Percentiles rank a stretch among this genome's conserved stretches.
Evolutionary conservation across 2,113 vertebrate genomes (phyloP).

Genomic region (Gobius niger): DNA sequence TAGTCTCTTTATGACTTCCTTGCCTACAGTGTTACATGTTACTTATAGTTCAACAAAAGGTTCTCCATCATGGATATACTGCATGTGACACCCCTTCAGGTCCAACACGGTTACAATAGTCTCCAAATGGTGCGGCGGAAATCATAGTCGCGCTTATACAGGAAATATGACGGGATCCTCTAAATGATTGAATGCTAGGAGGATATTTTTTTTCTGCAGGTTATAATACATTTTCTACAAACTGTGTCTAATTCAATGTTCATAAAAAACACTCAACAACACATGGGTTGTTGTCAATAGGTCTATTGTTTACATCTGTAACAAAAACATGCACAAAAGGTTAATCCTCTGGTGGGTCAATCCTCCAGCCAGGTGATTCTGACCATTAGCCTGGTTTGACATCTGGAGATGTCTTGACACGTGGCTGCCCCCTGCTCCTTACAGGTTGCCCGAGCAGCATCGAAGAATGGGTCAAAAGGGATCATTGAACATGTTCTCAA

Average conservation of each 20-base stretch:
- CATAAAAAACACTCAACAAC: no score
- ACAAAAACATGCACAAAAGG: no score
- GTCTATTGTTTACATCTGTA: no score
- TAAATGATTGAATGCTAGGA: slow-evolving; percentile 33
- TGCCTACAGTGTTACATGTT: slow-evolving; percentile 65
- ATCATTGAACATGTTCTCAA: no score
- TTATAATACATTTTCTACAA: not conserved
- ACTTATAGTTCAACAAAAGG: slow-evolving; percentile 50
- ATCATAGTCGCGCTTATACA: slow-evolving; percentile 20
- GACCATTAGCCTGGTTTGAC: no score
- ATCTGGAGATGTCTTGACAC: no score
- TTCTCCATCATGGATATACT: slow-evolving; percentile 45
- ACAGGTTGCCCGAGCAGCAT: no score
- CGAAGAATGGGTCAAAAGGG: slow-evolving; percentile 12
- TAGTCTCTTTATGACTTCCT: slow-evolving; percentile 56
- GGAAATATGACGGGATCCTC: slow-evolving; percentile 20
- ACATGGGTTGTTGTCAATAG: no score
- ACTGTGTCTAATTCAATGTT: no score
- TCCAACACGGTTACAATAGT: slow-evolving; percentile 32
- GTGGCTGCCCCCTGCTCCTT: no score
- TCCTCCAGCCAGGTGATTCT: no score
- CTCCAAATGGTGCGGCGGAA: slow-evolving; percentile 30
- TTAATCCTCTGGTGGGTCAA: no score
- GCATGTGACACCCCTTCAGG: slow-evolving; percentile 56
- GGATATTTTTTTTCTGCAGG: slow-evolving; percentile 19